Conservation (phyloP, 2,888 invertebrate species). For the Andrena bicolor region DNA sequence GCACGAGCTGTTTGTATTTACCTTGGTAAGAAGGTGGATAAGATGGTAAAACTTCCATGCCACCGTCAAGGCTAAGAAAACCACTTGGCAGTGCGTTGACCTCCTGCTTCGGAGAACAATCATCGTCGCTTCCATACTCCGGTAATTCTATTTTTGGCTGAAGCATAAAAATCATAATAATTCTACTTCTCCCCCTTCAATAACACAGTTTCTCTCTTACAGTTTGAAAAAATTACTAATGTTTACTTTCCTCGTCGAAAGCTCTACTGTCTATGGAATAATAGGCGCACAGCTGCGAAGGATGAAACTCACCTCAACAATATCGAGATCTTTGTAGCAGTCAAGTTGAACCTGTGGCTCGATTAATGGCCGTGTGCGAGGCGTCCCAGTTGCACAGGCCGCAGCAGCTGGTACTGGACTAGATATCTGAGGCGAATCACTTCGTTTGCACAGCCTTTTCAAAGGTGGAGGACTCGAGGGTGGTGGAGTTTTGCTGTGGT, state of each 20-base stretch:
- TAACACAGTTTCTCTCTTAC: no score
- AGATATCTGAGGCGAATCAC: slow-evolving; percentile 84
- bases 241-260: neutral
- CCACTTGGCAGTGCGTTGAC: slow-evolving; percentile 83
- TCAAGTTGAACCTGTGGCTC: slow-evolving; percentile 85
- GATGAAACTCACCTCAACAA: slow-evolving; percentile 80
- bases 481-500: slow-evolving; percentile 83
- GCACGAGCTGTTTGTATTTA: slow-evolving; percentile 58
- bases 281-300: neutral
- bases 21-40: slow-evolving; percentile 83
- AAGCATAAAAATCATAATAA: slow-evolving; percentile 62
- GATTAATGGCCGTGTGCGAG: slow-evolving; percentile 83
- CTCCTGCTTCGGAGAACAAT: slow-evolving; percentile 84
- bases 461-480: slow-evolving; percentile 84
- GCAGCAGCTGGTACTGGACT: slow-evolving; percentile 82
- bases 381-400: slow-evolving; percentile 79
- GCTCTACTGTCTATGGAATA: neutral
- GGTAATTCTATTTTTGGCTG: slow-evolving; percentile 91
- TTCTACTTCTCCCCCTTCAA: neutral
- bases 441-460: slow-evolving; percentile 84
- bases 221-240: neutral
- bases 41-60: slow-evolving; percentile 84
- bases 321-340: slow-evolving; percentile 84
- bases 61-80: slow-evolving; percentile 84
- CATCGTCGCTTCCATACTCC: slow-evolving; percentile 91